Evolutionary conservation across 1,140 invertebrate genomes (phyloP), one percentile per base, ranked within the genome.

Genomic region (Chionoecetes opilio): DNA sequence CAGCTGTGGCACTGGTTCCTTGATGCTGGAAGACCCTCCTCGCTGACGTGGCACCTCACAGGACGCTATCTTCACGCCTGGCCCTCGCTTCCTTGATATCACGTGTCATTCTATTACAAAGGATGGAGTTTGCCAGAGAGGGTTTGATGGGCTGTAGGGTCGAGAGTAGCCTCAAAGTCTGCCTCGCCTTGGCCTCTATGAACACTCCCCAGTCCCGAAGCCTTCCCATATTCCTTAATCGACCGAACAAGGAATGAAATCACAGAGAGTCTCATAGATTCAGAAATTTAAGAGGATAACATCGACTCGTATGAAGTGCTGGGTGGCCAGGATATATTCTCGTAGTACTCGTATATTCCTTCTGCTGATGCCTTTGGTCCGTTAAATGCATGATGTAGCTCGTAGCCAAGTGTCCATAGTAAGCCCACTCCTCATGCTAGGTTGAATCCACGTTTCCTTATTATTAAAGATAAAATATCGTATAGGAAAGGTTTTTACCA

Each of bases 211-310:
- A 53, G 32, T 21, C 53, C 3, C 14, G 26, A 46, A 86, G 94
- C 92, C 85, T 95, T 93, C 91, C 94, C 94, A 93, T 95, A 93
- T 95, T 95, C 94, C 93, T 93, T 95, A 95, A 95, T 95, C 94
- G 92, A 93, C 63, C 75, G 86, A 84, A 92, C 85, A 95, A 14
- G 53, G 63, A 95, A 91, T 82, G 35, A 93, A 89, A 93, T 93
- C 85, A 89, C 37, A 38, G 32, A 31, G 41, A 63, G 88, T 75
- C 21, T 75, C 63, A n/a, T 14, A 31, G 17, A 53, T 93, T 93
- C 41, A 41, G 85, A 93, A 89, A 53, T 87, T 41, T 11, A 32
- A 31, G 37, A 32, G 75, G 41, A 82, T 34, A 82, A 38, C 38
- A 88, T 34, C 90, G 1, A n/a, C 35, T 89, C 41, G 29, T 11